phyloP scores from a whole-genome alignment of 1,140 invertebrate species.

The Drosophila micromelanica region DNA sequence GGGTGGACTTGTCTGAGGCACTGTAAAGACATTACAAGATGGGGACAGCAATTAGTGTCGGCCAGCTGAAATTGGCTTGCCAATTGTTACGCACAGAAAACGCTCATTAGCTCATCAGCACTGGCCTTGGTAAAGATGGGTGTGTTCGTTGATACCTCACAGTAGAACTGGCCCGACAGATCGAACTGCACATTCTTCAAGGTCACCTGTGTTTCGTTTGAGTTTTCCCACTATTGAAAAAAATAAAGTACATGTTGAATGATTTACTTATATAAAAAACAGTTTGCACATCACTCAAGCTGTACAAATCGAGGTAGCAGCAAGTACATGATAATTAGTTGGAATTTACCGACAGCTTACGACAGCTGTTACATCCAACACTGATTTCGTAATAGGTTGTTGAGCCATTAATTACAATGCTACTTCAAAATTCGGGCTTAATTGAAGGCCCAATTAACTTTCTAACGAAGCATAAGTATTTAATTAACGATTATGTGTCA shows the following conservation, averaged over 20 bases:
- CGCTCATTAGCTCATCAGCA: constrained; percentile 88
- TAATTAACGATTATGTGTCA: too few relatives aligned
- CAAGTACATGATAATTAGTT: constrained; percentile 22
- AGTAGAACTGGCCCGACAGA: constrained; percentile 89
- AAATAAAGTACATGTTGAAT: background rate
- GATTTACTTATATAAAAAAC: background rate
- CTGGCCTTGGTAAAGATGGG: constrained; percentile 92
- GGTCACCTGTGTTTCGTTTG: constrained; percentile 90
- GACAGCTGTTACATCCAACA: constrained; percentile 1
- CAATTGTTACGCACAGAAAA: constrained; percentile 88
- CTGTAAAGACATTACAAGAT: constrained; percentile 82
- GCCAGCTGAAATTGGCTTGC: constrained; percentile 15
- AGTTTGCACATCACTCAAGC: background rate
- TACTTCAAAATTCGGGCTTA: background rate
- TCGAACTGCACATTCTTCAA: constrained; percentile 90
- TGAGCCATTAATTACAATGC: background rate
- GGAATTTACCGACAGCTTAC: constrained; percentile 9
- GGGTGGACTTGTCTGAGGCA: constrained; percentile 89
- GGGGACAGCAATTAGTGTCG: constrained; percentile 54
- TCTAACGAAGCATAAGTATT: too few relatives aligned
- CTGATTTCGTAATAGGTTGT: background rate
- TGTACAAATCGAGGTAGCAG: background rate
- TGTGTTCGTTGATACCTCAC: constrained; percentile 90
- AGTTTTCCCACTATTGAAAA: constrained; percentile 87
- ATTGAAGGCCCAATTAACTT: too few relatives aligned